These are phyloP conservation scores for Perizoma affinitatum DNA, from an alignment of 2,888 invertebrate species.

Conservation along the genomic window DNA sequence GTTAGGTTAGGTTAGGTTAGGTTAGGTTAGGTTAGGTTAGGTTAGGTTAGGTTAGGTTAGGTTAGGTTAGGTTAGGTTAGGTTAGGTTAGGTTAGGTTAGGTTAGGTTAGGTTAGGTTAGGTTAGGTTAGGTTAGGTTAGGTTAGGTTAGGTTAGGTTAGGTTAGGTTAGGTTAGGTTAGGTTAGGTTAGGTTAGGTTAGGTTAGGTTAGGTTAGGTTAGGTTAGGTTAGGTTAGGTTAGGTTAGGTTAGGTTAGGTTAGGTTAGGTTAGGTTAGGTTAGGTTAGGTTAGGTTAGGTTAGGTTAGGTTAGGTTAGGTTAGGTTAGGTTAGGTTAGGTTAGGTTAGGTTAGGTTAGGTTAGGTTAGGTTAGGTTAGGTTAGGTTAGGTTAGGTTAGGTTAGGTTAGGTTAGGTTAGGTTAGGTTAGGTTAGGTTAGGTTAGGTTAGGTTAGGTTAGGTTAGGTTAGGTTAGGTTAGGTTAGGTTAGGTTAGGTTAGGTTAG, in stretches of 20 bases:
- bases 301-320: constrained; percentile 5
- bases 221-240: constrained; percentile 5
- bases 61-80: constrained; percentile 5
- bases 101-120: constrained; percentile 5
- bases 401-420: constrained; percentile 5
- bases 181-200: constrained; percentile 5
- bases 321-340: constrained; percentile 5
- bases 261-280: constrained; percentile 5
- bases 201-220: constrained; percentile 5
- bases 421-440: constrained; percentile 5
- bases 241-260: constrained; percentile 5
- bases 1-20: constrained; percentile 5
- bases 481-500: constrained; percentile 5
- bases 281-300: constrained; percentile 5
- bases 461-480: constrained; percentile 5
- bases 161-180: constrained; percentile 5
- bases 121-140: constrained; percentile 5
- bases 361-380: constrained; percentile 5
- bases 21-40: constrained; percentile 5
- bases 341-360: constrained; percentile 5
- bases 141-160: constrained; percentile 5
- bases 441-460: constrained; percentile 5
- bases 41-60: constrained; percentile 5
- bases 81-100: constrained; percentile 5
- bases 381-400: constrained; percentile 5